A percentile compares a stretch with the other conserved stretches of the same genome.
These are phyloP conservation scores for Eilema depressum DNA, from an alignment of 2,888 invertebrate species.

Conservation along the genomic window DNA sequence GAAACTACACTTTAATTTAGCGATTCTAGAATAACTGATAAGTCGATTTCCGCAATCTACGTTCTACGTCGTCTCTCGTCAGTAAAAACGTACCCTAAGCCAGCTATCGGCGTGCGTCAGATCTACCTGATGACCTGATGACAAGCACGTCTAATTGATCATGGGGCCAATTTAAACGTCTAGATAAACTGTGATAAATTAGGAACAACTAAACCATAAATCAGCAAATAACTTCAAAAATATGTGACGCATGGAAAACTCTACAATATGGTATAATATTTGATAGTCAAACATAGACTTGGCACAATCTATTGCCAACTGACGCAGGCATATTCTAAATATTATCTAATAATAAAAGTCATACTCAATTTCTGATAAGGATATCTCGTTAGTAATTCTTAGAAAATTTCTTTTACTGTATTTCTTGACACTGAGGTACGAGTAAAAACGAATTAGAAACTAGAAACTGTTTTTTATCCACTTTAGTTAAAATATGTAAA, in stretches of 20 bases:
- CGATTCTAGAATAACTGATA: neutral
- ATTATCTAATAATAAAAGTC: slow-evolving; percentile 45
- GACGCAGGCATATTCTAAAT: slow-evolving; percentile 42
- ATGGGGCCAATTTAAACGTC: slow-evolving; percentile 68
- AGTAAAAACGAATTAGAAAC: too few relatives aligned
- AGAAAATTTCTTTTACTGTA: neutral
- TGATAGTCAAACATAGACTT: slow-evolving; percentile 42
- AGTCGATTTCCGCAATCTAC: neutral
- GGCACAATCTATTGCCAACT: slow-evolving; percentile 34
- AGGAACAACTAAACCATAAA: slow-evolving; percentile 69
- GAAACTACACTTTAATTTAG: too few relatives aligned
- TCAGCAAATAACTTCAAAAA: slow-evolving; percentile 65
- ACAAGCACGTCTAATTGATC: slow-evolving; percentile 62
- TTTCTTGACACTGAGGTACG: neutral
- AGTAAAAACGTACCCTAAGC: neutral
- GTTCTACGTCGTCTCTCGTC: neutral
- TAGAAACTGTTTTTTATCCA: too few relatives aligned
- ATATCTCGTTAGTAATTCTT: neutral
- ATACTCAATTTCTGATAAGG: slow-evolving; percentile 24
- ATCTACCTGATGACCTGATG: slow-evolving; percentile 25
- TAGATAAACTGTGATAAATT: slow-evolving; percentile 80
- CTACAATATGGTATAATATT: slow-evolving; percentile 38
- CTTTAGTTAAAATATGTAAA: too few relatives aligned
- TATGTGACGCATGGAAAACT: slow-evolving; percentile 69
- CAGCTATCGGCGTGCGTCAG: slow-evolving; percentile 51